Conservation (phyloP, 2,113 vertebrate species). For the Verasper variegatus region DNA sequence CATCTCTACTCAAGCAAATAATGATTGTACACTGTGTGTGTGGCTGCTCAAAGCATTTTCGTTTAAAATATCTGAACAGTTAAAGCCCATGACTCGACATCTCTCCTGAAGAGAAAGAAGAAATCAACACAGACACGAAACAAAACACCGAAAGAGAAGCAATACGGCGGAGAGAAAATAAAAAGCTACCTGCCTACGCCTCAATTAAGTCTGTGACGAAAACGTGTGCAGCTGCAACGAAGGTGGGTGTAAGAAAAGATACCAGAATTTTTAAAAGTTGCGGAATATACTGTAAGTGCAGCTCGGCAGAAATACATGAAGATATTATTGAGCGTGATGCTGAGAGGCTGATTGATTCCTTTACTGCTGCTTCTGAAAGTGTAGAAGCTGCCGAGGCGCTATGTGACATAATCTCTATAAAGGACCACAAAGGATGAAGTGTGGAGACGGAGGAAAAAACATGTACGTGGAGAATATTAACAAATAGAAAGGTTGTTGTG, state of each 20-base stretch:
- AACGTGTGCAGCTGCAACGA: slow-evolving; percentile 47
- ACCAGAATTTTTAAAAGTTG: slow-evolving; percentile 30
- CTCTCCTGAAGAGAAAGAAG: background rate
- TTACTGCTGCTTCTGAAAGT: slow-evolving; percentile 1
- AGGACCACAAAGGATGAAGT: slow-evolving; percentile 15
- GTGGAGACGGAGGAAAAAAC: background rate
- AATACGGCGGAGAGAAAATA: background rate
- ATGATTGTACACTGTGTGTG: background rate
- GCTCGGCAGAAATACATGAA: slow-evolving; percentile 35
- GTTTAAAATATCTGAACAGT: background rate
- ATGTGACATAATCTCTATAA: slow-evolving; percentile 3
- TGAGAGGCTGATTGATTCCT: background rate
- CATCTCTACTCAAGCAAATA: background rate
- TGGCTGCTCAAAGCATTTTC: background rate
- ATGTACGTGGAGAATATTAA: too few species aligned
- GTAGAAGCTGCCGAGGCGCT: background rate
- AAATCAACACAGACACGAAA: background rate
- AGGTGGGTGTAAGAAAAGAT: slow-evolving; percentile 44
- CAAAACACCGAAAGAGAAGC: slow-evolving; percentile 19
- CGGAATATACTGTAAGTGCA: slow-evolving; percentile 32
- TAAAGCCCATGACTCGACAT: background rate
- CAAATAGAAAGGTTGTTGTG: background rate
- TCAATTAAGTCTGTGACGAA: slow-evolving; percentile 69
- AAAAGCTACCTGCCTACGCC: slow-evolving; percentile 49
- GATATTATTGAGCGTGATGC: background rate